A percentile compares a stretch with the other conserved stretches of the same genome.
Conservation (phyloP, 2,113 vertebrate genomes). For the Podarcis muralis region DNA sequence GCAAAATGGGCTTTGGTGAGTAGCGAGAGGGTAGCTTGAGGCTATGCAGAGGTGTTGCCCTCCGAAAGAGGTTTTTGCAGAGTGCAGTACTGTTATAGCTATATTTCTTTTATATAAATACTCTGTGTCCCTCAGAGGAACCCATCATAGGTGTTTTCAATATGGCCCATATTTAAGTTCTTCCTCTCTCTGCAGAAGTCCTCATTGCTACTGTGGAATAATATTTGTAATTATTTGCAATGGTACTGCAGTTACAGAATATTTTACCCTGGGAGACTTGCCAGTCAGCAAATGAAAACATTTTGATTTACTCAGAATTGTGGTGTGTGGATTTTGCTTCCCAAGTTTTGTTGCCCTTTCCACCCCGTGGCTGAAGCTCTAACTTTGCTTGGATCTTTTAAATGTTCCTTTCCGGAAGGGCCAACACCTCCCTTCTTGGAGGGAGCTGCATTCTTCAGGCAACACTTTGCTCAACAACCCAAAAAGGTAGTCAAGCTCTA, state of each 20-base stretch:
- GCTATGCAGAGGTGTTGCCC: constrained; percentile 22
- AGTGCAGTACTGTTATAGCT: constrained; percentile 9
- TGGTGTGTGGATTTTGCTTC: neutral
- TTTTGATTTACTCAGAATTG: neutral
- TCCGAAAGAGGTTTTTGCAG: constrained; percentile 19
- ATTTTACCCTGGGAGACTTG: neutral
- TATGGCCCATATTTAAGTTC: neutral
- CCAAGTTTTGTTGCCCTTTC: neutral
- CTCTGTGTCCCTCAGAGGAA: neutral
- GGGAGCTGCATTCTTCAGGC: neutral
- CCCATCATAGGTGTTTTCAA: neutral
- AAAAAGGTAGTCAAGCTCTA: neutral
- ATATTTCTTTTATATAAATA: neutral
- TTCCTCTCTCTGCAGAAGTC: neutral
- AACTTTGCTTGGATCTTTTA: neutral
- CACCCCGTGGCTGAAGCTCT: neutral
- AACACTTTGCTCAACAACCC: neutral
- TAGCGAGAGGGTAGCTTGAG: constrained; percentile 13
- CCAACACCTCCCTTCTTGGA: neutral
- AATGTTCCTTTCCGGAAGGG: neutral
- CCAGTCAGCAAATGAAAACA: neutral
- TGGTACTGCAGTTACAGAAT: accelerated
- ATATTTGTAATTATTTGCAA: neutral
- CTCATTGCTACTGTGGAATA: neutral
- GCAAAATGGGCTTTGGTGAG: constrained; percentile 36